Evolutionary conservation across 2,113 vertebrate species (phyloP).

Genomic region (Hippoglossus stenolepis): DNA sequence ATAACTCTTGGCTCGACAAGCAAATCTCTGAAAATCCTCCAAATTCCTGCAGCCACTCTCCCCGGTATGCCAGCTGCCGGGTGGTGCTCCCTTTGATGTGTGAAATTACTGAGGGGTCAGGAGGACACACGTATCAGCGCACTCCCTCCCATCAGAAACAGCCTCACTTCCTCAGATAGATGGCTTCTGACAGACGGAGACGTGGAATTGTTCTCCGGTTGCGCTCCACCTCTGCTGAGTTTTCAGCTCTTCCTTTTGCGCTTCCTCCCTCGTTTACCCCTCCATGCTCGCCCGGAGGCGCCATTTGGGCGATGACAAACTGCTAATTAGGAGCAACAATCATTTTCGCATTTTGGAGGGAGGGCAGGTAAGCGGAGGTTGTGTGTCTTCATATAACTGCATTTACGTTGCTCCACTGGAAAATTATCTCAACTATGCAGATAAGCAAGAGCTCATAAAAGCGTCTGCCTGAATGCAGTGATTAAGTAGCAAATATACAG

Average conservation of each 20-base stretch:
- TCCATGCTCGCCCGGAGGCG: conserved; percentile 35
- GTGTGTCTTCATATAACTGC: conserved; percentile 7
- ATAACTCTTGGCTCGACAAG: conserved; percentile 75
- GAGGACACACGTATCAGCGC: conserved; percentile 61
- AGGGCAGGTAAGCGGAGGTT: conserved; percentile 39
- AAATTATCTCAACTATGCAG: conserved; percentile 36
- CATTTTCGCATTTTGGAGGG: conserved; percentile 32
- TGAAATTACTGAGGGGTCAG: conserved; percentile 75
- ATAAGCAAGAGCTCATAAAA: conserved; percentile 52
- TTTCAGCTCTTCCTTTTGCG: conserved; percentile 13
- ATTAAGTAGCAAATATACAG: conserved; percentile 59
- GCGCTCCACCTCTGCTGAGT: conserved; percentile 15
- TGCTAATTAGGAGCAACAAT: conserved; percentile 68
- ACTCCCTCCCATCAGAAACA: conserved; percentile 60
- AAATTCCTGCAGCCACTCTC: conserved; percentile 69
- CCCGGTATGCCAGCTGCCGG: conserved; percentile 50
- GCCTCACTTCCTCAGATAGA: conserved; percentile 64
- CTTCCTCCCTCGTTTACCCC: conserved; percentile 34
- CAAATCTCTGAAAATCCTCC: conserved; percentile 80
- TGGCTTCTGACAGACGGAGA: conserved; percentile 73
- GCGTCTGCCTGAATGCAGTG: conserved; percentile 16
- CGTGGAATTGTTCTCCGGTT: conserved; percentile 68
- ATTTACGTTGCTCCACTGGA: conserved; percentile 30
- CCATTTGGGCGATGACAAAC: conserved; percentile 53
- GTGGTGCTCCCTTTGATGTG: conserved; percentile 77